phyloP scores from a whole-genome alignment of 2,888 invertebrate genomes.

The Urechis unicinctus region DNA sequence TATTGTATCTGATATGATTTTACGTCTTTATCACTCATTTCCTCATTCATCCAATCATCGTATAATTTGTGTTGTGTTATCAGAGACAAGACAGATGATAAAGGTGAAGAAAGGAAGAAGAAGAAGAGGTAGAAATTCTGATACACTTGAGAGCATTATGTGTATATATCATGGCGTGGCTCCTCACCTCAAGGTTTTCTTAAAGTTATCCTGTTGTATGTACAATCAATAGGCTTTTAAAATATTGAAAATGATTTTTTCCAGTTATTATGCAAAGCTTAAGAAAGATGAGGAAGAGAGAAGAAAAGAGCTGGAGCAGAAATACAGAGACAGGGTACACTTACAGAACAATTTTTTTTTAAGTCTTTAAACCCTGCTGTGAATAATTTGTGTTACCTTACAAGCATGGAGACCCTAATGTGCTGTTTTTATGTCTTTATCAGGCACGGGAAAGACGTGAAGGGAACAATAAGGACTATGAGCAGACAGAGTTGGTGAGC shows the following conservation, averaged over 20 bases:
- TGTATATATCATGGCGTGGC: too few relatives aligned
- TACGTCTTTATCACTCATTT: too few relatives aligned
- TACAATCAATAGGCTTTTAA: background rate
- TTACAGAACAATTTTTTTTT: background rate
- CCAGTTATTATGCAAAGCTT: constrained; percentile 69
- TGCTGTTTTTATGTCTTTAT: background rate
- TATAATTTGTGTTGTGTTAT: too few relatives aligned
- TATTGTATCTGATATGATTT: too few relatives aligned
- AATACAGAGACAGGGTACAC: constrained; percentile 59
- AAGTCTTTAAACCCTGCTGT: too few relatives aligned
- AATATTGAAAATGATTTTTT: constrained; percentile 8
- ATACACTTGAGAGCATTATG: too few relatives aligned
- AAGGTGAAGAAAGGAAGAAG: constrained; percentile 78
- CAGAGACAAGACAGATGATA: constrained; percentile 53
- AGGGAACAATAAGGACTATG: constrained; percentile 70
- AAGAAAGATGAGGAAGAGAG: constrained; percentile 94
- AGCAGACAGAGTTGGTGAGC: constrained; percentile 66
- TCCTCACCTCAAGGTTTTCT: too few relatives aligned
- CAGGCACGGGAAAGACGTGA: constrained; percentile 78
- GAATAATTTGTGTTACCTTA: too few relatives aligned
- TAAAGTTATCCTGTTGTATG: constrained; percentile 6
- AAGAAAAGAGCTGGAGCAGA: constrained; percentile 85
- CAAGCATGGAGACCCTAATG: too few relatives aligned
- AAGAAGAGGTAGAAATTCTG: constrained; percentile 86
- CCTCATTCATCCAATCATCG: too few relatives aligned